Conservation (phyloP, 2,888 invertebrate genomes). For the Amiota communis region DNA sequence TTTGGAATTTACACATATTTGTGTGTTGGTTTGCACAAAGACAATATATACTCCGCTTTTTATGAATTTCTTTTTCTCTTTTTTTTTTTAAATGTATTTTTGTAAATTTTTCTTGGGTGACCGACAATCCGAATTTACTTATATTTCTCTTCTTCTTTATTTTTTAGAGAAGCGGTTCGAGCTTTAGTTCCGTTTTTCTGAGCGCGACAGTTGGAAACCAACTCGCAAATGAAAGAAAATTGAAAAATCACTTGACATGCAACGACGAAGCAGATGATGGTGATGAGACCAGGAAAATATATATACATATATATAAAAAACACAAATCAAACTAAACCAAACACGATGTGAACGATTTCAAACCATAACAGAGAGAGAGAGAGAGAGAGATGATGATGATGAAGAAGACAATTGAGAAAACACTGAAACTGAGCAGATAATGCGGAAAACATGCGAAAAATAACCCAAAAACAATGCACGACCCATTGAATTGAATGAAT, state of each 20-base stretch:
- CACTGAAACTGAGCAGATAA: background rate
- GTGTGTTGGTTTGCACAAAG: no score
- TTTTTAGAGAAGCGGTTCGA: constrained; percentile 14
- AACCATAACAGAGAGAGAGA: background rate
- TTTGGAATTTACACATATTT: no score
- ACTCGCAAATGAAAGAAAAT: constrained; percentile 40
- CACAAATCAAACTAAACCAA: constrained; percentile 37
- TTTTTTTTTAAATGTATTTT: no score
- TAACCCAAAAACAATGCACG: no score
- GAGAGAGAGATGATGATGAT: background rate
- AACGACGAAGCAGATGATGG: constrained; percentile 22
- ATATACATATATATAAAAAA: no score
- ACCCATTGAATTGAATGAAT: no score
- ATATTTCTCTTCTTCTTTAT: background rate
- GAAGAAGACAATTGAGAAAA: background rate
- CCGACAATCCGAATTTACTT: no score
- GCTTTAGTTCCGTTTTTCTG: constrained; percentile 37
- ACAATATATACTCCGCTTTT: no score
- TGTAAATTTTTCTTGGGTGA: no score
- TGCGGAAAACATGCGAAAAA: background rate
- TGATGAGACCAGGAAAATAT: constrained; percentile 33
- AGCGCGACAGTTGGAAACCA: constrained; percentile 63
- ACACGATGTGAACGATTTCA: background rate
- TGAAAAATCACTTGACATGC: background rate
- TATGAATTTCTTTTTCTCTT: no score